Conservation (phyloP, 2,113 vertebrate species). For the Donacobius atricapilla region DNA sequence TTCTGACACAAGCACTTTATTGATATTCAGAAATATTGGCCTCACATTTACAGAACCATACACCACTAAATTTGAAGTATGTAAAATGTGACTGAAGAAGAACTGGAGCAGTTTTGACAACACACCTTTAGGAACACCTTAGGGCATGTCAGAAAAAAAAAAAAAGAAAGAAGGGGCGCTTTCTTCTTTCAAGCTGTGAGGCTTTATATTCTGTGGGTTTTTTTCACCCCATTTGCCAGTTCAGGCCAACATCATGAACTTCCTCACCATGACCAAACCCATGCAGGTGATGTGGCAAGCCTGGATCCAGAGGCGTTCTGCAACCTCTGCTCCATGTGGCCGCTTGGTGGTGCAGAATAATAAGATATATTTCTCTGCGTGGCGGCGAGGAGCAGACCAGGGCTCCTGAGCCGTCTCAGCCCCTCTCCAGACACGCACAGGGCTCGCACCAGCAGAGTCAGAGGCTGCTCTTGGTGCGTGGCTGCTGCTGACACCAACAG, state of each 20-base stretch:
- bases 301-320: not conserved
- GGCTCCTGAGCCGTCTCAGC: not conserved
- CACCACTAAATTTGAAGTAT: not conserved
- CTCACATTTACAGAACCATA: not conserved
- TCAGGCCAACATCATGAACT: not conserved
- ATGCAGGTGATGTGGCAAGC: fast-evolving
- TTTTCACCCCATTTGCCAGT: not conserved
- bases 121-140: not conserved
- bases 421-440: not conserved
- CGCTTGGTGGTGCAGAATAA: conserved; percentile 81
- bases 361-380: conserved; percentile 60
- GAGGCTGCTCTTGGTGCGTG: not conserved
- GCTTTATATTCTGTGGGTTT: not conserved
- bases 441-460: not conserved
- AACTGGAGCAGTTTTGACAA: not conserved
- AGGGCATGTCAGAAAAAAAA: not conserved
- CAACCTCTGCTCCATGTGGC: conserved; percentile 64
- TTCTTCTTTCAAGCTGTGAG: not conserved
- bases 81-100: not conserved
- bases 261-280: not conserved
- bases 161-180: not conserved
- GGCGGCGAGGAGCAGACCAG: not conserved
- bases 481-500: not conserved
- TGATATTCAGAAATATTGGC: not conserved
- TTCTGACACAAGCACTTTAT: not conserved